A percentile compares a stretch with the other conserved stretches of the same genome.
phyloP scores from a whole-genome alignment of 2,888 invertebrate genomes.

The Agonopterix subpropinquella region DNA sequence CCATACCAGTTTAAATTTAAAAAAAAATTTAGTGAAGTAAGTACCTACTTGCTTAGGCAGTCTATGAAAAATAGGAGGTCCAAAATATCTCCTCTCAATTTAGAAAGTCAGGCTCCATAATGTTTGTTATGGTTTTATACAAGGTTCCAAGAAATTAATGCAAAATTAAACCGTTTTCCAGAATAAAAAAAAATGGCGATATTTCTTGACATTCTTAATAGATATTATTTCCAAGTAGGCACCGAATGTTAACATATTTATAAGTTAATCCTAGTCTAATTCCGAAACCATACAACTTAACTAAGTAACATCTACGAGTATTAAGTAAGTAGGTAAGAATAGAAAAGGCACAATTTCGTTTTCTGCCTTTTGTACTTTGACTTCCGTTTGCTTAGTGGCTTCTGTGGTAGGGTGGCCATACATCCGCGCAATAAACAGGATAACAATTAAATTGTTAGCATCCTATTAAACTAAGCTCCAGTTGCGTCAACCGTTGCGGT shows the following conservation, averaged over 20 bases:
- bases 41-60: too few relatives aligned
- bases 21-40: too few relatives aligned
- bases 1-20: too few relatives aligned
- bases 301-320: slow-evolving; percentile 7
- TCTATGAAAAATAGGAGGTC: too few relatives aligned
- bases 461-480: too few relatives aligned
- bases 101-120: not conserved
- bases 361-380: slow-evolving; percentile 43
- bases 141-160: not conserved
- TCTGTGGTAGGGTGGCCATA: slow-evolving; percentile 25
- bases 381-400: slow-evolving; percentile 51
- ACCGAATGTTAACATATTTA: not conserved
- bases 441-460: too few relatives aligned
- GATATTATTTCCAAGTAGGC: too few relatives aligned
- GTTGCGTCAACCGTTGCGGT: too few relatives aligned
- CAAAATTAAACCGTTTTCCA: not conserved
- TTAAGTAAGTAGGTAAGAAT: slow-evolving; percentile 21
- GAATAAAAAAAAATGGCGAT: too few relatives aligned
- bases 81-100: too few relatives aligned
- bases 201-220: too few relatives aligned
- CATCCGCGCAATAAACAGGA: too few relatives aligned
- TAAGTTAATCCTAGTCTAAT: slow-evolving; percentile 1
- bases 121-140: not conserved
- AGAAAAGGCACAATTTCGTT: slow-evolving; percentile 57
- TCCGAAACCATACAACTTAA: slow-evolving; percentile 30